Evolutionary conservation across 2,888 invertebrate species (phyloP).

Genomic region (Drosophila algonquin): DNA sequence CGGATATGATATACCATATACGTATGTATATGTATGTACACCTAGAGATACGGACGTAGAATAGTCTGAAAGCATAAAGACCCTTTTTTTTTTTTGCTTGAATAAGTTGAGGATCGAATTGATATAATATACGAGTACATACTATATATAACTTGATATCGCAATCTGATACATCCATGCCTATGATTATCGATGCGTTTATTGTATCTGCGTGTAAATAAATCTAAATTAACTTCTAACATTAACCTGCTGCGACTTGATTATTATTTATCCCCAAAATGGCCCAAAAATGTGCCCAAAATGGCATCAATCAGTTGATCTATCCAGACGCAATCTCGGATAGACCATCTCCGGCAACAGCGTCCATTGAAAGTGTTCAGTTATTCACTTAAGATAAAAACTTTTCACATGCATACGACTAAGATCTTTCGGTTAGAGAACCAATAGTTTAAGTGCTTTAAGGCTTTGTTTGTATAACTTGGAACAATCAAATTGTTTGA

Average conservation of each 20-base stretch:
- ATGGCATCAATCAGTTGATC: slow-evolving; percentile 13
- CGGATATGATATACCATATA: slow-evolving; percentile 55
- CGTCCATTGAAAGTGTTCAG: slow-evolving; percentile 65
- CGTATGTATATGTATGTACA: slow-evolving; percentile 53
- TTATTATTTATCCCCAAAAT: slow-evolving; percentile 58
- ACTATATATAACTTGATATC: slow-evolving; percentile 12
- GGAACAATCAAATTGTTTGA: slow-evolving; percentile 81
- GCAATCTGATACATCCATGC: slow-evolving; percentile 21
- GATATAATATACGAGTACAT: neutral
- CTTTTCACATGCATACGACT: slow-evolving; percentile 20
- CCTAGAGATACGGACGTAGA: slow-evolving; percentile 64
- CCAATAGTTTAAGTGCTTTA: slow-evolving; percentile 68
- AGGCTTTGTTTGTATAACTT: slow-evolving; percentile 76
- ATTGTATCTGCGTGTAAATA: slow-evolving; percentile 77
- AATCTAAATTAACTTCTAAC: slow-evolving; percentile 70
- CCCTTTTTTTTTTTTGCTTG: slow-evolving; percentile 56
- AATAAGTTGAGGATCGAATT: slow-evolving; percentile 43
- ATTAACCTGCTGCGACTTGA: slow-evolving; percentile 62
- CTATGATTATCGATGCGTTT: slow-evolving; percentile 64
- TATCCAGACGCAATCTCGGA: slow-evolving; percentile 4
- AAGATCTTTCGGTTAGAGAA: slow-evolving; percentile 39
- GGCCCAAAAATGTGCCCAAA: neutral
- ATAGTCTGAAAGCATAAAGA: slow-evolving; percentile 74
- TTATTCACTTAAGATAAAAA: slow-evolving; percentile 35
- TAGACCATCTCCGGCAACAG: slow-evolving; percentile 28